Base-by-base conservation (phyloP, 1,140 invertebrate species). In the Eriocheir sinensis region DNA sequence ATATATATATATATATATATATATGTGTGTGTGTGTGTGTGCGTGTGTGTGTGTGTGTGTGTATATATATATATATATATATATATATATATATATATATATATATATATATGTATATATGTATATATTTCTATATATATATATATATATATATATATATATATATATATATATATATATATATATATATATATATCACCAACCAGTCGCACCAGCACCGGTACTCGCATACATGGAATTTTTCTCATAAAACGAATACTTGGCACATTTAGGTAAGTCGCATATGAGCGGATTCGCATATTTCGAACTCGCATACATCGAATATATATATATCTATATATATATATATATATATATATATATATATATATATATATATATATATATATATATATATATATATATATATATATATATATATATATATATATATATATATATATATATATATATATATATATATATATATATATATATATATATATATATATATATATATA, bases 401-500 rank as follows among this genome's bases (percentile, higher is more conserved):
- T 81, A 81, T 81, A 81, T 81, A 81, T 81, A 81, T 81, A 81
- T 81, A 81, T 81, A 81, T 81, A 81, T 81, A 81, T 81, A 81
- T 81, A 81, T 81, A 81, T 81, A 81, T 81, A 81, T 81, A 81
- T 81, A 81, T 81, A 81, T 81, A 81, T 81, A 81, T 81, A 81
- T 81, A 81, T 81, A 81, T 81, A 36, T 81, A 81, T 81, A 81
- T 81, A 21, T 81, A 27, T 81, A 27, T 81, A 27, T 81, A 27
- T 81, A 27, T 81, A 83, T 83, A 83, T 4, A 4, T 83, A 83
- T 83, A 2, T 4, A 83, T 2, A 2, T 83, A 83, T 83, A 83
- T 83, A 83, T 83, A 83, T 83, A 83, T 83, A 83, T 83, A 83
- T 83, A 83, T 83, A 83, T 83, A 83, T 83, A 83, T 83, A 83